Evolutionary conservation across 2,113 vertebrate species (phyloP).

Genomic region (Ictidomys tridecemlineatus): DNA sequence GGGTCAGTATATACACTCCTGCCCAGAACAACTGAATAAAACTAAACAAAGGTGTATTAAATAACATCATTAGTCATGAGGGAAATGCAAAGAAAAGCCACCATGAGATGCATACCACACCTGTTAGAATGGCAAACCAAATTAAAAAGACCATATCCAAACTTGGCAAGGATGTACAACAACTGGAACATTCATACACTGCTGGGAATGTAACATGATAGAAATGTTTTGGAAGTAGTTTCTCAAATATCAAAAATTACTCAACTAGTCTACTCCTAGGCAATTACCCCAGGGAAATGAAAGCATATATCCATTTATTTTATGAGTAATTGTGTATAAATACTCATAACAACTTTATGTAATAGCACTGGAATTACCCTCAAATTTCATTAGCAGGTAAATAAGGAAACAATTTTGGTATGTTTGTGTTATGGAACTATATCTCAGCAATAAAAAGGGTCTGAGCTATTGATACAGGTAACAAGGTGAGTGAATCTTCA

Average conservation of each 20-base stretch:
- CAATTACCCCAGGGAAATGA: constrained; percentile 12
- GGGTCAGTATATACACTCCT: not conserved
- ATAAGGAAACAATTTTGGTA: not conserved
- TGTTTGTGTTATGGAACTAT: not conserved
- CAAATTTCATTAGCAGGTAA: not conserved
- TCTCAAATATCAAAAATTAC: constrained; percentile 16
- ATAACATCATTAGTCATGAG: not conserved
- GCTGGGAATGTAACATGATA: not conserved
- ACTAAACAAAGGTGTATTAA: not conserved
- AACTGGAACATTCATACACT: not conserved
- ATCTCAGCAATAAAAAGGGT: not conserved
- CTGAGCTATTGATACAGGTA: not conserved
- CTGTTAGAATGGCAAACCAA: not conserved
- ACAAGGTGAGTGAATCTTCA: not conserved
- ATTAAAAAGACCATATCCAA: not conserved
- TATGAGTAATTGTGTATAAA: not conserved
- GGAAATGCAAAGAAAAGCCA: not conserved
- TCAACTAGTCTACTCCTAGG: not conserved
- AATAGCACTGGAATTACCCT: not conserved
- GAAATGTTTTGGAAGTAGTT: not conserved
- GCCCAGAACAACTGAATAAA: not conserved
- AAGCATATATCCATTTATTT: not conserved
- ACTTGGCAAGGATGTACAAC: not conserved
- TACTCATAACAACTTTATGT: not conserved
- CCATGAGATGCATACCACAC: not conserved